A percentile compares a stretch with the other conserved stretches of the same genome.
These are phyloP conservation scores for Drosophila yooni DNA, from an alignment of 2,888 invertebrate genomes.

Conservation along the genomic window DNA sequence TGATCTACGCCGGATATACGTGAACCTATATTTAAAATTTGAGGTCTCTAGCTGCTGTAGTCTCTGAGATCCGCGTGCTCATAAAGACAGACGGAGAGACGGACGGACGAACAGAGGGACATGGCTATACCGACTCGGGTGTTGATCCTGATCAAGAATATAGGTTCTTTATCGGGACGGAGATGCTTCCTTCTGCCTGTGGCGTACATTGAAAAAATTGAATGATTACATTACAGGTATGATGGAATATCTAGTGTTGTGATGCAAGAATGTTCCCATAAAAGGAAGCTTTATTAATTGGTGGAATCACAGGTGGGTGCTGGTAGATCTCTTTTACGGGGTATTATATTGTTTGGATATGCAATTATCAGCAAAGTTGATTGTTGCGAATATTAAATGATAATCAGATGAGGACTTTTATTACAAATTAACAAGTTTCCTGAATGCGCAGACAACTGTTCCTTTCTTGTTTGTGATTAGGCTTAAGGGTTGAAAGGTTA, in stretches of 20 bases:
- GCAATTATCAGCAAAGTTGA: not conserved
- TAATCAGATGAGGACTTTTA: not conserved
- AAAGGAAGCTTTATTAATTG: not conserved
- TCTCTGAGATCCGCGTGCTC: no score
- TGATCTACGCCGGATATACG: no score
- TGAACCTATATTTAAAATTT: no score
- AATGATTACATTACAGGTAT: not conserved
- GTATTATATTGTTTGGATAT: not conserved
- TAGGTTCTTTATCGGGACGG: no score
- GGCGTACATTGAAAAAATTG: no score
- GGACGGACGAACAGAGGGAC: no score
- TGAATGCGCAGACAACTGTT: conserved; percentile 32
- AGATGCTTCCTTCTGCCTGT: no score
- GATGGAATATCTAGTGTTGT: not conserved
- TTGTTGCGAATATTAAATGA: not conserved
- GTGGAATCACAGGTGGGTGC: not conserved
- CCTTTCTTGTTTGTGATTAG: conserved; percentile 50
- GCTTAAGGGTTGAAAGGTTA: conserved; percentile 42
- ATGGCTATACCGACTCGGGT: no score
- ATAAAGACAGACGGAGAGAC: no score
- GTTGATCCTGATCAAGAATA: no score
- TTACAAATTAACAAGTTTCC: conserved; percentile 47
- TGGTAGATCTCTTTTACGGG: not conserved
- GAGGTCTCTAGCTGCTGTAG: no score
- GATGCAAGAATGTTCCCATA: not conserved